phyloP scores from a whole-genome alignment of 2,113 vertebrate species.

The Pseudorectes ferrugineus region DNA sequence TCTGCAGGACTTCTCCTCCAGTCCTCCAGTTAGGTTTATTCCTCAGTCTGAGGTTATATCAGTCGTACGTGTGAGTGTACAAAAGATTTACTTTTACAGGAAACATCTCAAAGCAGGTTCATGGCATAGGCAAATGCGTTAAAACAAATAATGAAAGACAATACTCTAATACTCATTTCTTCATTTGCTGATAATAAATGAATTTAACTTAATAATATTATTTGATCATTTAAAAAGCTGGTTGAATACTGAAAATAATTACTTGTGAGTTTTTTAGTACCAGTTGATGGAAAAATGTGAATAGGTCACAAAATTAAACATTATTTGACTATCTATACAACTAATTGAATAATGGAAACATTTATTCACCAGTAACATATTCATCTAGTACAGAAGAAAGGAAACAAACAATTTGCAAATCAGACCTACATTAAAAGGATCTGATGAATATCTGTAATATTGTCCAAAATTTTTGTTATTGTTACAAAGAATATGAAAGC shows the following conservation, averaged over 20 bases:
- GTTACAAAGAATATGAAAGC: constrained; percentile 28
- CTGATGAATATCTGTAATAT: constrained; percentile 35
- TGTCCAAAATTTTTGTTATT: constrained; percentile 29
- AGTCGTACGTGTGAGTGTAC: accelerated
- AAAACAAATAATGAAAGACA: neutral
- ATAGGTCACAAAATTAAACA: constrained; percentile 32
- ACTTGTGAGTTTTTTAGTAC: neutral
- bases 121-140: neutral
- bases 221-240: neutral
- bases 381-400: constrained; percentile 20
- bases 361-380: constrained; percentile 26
- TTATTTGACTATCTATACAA: constrained; percentile 43
- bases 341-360: constrained; percentile 49
- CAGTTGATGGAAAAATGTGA: constrained; percentile 16
- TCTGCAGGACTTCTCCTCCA: neutral
- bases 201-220: constrained; percentile 8
- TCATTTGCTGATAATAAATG: neutral
- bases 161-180: neutral
- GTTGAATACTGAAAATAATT: constrained; percentile 35
- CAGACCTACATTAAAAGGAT: constrained; percentile 5
- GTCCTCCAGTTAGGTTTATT: neutral
- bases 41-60: neutral
- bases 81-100: neutral
- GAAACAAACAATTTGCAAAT: constrained; percentile 46
- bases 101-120: neutral